Evolutionary conservation across 2,113 vertebrate species (phyloP).

Genomic region (Nerophis ophidion): DNA sequence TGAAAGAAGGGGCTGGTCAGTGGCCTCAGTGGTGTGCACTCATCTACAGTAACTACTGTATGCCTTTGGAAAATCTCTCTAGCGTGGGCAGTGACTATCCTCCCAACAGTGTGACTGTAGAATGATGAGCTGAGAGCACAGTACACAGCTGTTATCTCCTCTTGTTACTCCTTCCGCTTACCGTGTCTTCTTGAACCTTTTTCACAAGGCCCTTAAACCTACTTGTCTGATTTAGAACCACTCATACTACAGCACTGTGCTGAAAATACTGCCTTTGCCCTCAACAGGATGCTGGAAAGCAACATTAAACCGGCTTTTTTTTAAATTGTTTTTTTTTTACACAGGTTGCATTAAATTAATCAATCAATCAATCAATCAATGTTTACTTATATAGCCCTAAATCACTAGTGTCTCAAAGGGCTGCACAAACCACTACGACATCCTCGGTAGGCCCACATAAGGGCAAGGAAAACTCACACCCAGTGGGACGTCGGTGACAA

Average conservation of each 20-base stretch:
- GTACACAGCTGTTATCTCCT: conserved; percentile 22
- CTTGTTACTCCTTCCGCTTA: conserved; percentile 8
- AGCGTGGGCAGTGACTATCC: conserved; percentile 36
- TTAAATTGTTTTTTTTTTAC: not conserved
- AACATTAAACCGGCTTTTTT: too few relatives aligned
- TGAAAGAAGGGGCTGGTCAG: conserved; percentile 13
- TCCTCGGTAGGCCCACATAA: too few relatives aligned
- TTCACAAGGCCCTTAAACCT: conserved; percentile 27
- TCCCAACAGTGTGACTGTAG: conserved; percentile 39
- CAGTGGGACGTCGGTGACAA: too few relatives aligned
- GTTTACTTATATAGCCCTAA: too few relatives aligned
- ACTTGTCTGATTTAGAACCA: conserved; percentile 6
- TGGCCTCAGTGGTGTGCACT: conserved; percentile 7
- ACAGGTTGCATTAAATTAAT: not conserved
- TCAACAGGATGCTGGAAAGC: not conserved
- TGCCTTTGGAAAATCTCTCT: conserved; percentile 30
- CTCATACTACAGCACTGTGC: not conserved
- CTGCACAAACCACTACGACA: too few relatives aligned
- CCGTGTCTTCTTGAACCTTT: not conserved
- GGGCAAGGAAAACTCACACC: too few relatives aligned
- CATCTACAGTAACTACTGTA: conserved; percentile 12
- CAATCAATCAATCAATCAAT: too few relatives aligned
- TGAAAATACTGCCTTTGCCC: not conserved
- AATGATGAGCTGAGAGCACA: conserved; percentile 42
- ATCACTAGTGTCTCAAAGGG: too few relatives aligned